Evolutionary conservation across 2,888 invertebrate genomes (phyloP), one percentile per base, ranked within the genome.

Genomic region (Hofmannophila pseudospretella): DNA sequence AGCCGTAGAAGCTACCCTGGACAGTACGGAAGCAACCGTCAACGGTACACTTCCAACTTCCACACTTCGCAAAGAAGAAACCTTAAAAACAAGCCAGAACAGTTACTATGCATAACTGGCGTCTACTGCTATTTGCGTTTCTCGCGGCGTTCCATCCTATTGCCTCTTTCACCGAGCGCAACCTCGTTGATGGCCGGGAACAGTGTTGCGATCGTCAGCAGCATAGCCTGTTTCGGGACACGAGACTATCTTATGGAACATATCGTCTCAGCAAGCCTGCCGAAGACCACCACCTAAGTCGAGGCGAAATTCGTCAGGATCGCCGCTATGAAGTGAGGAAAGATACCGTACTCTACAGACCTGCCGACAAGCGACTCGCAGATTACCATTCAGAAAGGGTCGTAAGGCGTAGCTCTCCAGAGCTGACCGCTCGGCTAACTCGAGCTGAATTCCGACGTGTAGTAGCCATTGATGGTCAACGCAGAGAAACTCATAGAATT

Each of bases 101-200:
- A 60, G 78, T 78, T 69, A 85, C 76, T 84, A 86, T 86, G 86
- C 68, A 84, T 84, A 77, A 76, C 71, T 81, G 84, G 82, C 68
- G 73, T 79, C 77, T 84, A 58, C 68, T 78, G 49, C 65, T 86
- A 47, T 65, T 82, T 64, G 74, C 77, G 64, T 66, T 81, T 65
- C 63, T 77, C 60, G 74, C 75, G 62, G 64, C 76, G 43, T 60
- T 80, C 44, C 71, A 79, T 47, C 77, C 78, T 43, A 71, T 71
- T 55, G 62, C 61, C 49, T 72, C 79, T 41, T 74, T 64, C 51
- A 59, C 65, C 36, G 77, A 79, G 36, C 57, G 58, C 48, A 70
- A 60, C 47, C 57, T 73, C 56, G 62, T 82, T 74, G 70, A 86
- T 84, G 85, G 84, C 63, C 68, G 73, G 63, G 58, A 67, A 50